A percentile compares a stretch with the other conserved stretches of the same genome.
phyloP scores from a whole-genome alignment of 2,888 invertebrate genomes.

The Drosophila barbarae region DNA sequence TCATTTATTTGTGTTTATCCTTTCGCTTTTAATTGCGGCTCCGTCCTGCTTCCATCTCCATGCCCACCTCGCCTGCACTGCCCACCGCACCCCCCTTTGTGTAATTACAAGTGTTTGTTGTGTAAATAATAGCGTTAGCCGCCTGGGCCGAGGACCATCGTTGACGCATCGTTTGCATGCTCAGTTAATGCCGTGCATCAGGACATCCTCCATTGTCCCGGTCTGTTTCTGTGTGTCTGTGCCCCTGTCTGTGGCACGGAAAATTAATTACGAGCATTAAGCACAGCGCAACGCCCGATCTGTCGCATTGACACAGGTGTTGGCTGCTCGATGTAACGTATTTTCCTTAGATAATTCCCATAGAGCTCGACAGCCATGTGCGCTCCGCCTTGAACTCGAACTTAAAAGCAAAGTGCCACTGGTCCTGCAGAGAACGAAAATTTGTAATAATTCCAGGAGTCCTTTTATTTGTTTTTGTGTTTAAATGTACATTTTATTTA shows the following conservation, averaged over 20 bases:
- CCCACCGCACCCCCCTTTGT: constrained; percentile 23
- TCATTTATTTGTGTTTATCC: constrained; percentile 61
- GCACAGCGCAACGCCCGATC: constrained; percentile 32
- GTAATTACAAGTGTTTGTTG: constrained; percentile 57
- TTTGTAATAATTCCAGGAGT: background rate
- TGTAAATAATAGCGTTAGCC: constrained; percentile 58
- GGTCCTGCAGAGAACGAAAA: constrained; percentile 12
- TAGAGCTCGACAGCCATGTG: constrained; percentile 38
- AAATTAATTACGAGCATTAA: constrained; percentile 54
- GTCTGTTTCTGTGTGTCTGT: background rate
- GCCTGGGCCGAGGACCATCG: constrained; percentile 38
- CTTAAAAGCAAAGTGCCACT: background rate
- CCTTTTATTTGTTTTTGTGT: background rate
- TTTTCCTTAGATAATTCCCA: constrained; percentile 59
- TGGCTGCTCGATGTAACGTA: constrained; percentile 52
- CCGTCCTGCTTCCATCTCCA: constrained; percentile 33
- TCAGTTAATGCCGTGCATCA: constrained; percentile 44
- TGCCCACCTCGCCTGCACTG: background rate
- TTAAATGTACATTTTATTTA: background rate
- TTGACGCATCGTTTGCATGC: constrained; percentile 51
- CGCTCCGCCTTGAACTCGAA: constrained; percentile 30
- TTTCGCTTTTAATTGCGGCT: constrained; percentile 65
- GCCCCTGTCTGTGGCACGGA: constrained; percentile 36
- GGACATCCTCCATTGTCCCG: constrained; percentile 35
- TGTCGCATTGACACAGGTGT: constrained; percentile 40